phyloP scores from a whole-genome alignment of 2,113 vertebrate genomes.

The Micronycteris hirsuta region DNA sequence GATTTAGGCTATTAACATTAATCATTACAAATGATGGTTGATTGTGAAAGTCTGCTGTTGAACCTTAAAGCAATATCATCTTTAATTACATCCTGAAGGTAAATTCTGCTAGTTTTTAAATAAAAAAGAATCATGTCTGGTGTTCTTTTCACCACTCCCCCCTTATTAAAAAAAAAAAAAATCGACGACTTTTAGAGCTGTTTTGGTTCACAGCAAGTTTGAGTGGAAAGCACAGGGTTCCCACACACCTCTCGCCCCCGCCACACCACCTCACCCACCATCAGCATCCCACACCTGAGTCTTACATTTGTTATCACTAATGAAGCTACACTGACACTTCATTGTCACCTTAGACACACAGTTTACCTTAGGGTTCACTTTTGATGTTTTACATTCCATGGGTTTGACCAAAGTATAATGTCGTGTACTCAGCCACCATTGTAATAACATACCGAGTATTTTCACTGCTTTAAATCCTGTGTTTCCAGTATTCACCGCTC shows the following conservation, averaged over 20 bases:
- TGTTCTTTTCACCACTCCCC: background rate
- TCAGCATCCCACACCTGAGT: background rate
- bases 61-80: background rate
- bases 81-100: background rate
- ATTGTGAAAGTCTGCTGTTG: background rate
- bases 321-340: background rate
- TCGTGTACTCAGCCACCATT: background rate
- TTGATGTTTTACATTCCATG: too few species aligned
- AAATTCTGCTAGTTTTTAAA: constrained; percentile 5
- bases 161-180: background rate
- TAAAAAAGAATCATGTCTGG: background rate
- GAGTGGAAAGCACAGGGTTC: too few species aligned
- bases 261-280: background rate
- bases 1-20: background rate
- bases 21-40: background rate
- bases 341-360: too few species aligned
- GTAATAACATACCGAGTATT: background rate
- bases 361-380: background rate
- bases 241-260: too few species aligned
- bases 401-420: too few species aligned
- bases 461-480: background rate
- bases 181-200: background rate
- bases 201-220: background rate
- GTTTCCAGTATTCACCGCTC: background rate
- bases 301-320: background rate